These are phyloP conservation scores for Ellobius talpinus DNA, from an alignment of 2,113 vertebrate species.

Conservation along the genomic window DNA sequence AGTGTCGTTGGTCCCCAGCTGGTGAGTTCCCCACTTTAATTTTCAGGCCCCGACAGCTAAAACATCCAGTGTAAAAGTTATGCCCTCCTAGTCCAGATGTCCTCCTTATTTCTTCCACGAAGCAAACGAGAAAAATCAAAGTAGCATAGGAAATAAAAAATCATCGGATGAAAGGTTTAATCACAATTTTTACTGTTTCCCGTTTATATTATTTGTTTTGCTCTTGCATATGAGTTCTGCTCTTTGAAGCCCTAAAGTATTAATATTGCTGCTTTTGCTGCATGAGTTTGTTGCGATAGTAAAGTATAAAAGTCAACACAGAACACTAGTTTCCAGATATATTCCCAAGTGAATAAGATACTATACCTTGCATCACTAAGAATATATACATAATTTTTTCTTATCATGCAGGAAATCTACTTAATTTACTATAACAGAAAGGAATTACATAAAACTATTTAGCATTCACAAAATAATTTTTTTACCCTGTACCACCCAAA, in stretches of 20 bases:
- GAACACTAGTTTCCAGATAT: neutral
- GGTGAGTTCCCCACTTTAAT: slow-evolving; percentile 58
- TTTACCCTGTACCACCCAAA: neutral
- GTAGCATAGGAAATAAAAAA: slow-evolving; percentile 71
- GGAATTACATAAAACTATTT: slow-evolving; percentile 4
- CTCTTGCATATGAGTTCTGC: slow-evolving; percentile 31
- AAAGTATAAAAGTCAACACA: neutral
- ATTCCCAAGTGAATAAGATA: neutral
- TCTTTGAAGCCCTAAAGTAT: slow-evolving; percentile 34
- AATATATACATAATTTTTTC: neutral
- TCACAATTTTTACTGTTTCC: slow-evolving; percentile 70
- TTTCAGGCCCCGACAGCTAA: slow-evolving; percentile 46
- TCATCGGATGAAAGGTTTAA: slow-evolving; percentile 75
- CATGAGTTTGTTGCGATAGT: neutral
- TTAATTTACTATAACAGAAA: slow-evolving; percentile 43
- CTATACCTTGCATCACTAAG: neutral
- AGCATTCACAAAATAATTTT: slow-evolving; percentile 51
- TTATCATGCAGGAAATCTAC: neutral
- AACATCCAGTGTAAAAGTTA: neutral
- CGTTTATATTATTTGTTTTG: slow-evolving; percentile 61
- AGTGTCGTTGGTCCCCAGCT: slow-evolving; percentile 49
- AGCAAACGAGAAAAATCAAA: slow-evolving; percentile 67
- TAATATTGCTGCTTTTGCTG: slow-evolving; percentile 45
- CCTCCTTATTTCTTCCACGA: slow-evolving; percentile 52
- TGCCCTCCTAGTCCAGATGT: neutral